Base-by-base conservation (phyloP, 2,888 invertebrate genomes). In the Cosmopolites sordidus region DNA sequence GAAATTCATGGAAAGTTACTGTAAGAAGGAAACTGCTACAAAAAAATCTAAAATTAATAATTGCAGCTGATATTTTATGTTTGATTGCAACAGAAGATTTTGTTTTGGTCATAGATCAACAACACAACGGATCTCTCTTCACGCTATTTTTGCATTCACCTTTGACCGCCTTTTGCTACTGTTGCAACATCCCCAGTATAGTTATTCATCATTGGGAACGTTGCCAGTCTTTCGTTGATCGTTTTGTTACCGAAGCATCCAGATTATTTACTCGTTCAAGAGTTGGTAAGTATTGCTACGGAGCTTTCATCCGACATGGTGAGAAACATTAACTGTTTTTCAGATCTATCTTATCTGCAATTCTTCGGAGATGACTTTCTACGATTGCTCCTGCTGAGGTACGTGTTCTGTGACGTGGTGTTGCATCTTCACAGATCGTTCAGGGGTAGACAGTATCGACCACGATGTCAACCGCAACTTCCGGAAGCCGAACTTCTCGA, bases 341-440 rank as follows among this genome's bases (percentile, higher is more conserved):
- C 69, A 86, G 87, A 86, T 69, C 75, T 80, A 42, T 80, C 81
- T 54, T 86, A 83, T 73, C 77, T 93, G 61, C 87, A 91, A 75
- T 95, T 95, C 76, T 89, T 95, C 76, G 92, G 93, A 38, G 96
- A 97, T 75, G 95, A 96, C 70, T 97, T 95, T 76, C 80, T 97
- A 62, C 85, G 96, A 56, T 80, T 94, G 56, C 77, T 95, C 58
- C 80, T 95, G 59, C 79, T 94, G 60, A 86, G 96, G 59, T 96
- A 89, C 77, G 86, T 95, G 60, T 96, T 97, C 80, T 96, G 95
- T 78, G 90, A 91, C 78, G 87, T 91, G 65, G 88, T 91, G 44
- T 78, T 96, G 61, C 86, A 91, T 62, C 80, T 92, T 69, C 96
- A 97, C 76, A 84, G 92, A 59, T 86, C 87, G 53, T 87, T 86